Evolutionary conservation across 1,140 invertebrate species (phyloP).

Genomic region (Ceratina calcarata): DNA sequence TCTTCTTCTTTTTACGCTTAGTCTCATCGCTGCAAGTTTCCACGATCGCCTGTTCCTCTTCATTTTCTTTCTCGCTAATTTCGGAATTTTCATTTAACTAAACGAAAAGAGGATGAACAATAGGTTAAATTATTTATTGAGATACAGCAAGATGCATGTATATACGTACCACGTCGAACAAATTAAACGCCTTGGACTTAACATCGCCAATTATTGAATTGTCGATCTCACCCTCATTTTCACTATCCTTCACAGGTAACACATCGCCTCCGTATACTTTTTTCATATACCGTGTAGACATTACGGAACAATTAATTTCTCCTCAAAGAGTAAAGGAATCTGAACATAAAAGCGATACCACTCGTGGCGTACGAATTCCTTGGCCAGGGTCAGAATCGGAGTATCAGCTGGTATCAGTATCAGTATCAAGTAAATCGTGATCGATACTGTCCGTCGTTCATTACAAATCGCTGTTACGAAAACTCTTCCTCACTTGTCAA

Average conservation of each 20-base stretch:
- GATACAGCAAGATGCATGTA: slow-evolving; percentile 76
- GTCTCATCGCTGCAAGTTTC: not conserved
- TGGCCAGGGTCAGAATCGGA: no score
- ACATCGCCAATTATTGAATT: slow-evolving; percentile 29
- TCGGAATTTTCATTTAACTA: slow-evolving; percentile 55
- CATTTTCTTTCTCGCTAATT: slow-evolving; percentile 23
- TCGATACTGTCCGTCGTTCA: no score
- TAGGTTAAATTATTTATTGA: slow-evolving; percentile 70
- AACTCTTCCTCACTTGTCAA: slow-evolving; percentile 1
- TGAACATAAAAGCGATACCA: not conserved
- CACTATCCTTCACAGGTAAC: slow-evolving; percentile 25
- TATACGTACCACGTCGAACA: slow-evolving; percentile 55
- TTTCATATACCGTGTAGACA: slow-evolving; percentile 66
- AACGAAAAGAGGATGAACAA: slow-evolving; percentile 22
- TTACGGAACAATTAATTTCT: slow-evolving; percentile 11
- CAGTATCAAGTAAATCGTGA: not conserved
- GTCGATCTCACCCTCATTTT: slow-evolving; percentile 41
- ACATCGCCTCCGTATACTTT: slow-evolving; percentile 59
- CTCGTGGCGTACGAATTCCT: not conserved
- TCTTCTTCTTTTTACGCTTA: slow-evolving; percentile 82
- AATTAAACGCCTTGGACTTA: slow-evolving; percentile 58
- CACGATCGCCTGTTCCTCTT: slow-evolving; percentile 20
- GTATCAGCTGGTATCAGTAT: no score
- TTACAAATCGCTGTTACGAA: not conserved
- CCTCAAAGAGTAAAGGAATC: not conserved